Percentiles rank a stretch among this genome's conserved stretches.
Evolutionary conservation across 2,113 vertebrate species (phyloP).

Genomic region (Neotoma lepida): DNA sequence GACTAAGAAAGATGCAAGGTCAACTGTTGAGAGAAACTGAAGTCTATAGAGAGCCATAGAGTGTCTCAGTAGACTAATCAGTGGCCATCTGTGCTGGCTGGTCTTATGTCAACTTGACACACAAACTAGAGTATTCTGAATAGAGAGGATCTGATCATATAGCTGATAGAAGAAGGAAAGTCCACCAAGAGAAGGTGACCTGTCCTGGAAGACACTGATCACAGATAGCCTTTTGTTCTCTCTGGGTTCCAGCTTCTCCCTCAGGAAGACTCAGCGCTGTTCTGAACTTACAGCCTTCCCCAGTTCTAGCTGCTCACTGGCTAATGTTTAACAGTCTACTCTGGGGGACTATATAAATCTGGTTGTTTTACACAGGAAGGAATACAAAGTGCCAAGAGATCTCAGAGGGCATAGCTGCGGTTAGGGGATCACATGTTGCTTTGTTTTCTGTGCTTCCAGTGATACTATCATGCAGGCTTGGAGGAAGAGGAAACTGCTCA

Average conservation of each 20-base stretch:
- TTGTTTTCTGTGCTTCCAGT: background rate
- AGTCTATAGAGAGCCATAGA: background rate
- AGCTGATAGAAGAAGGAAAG: background rate
- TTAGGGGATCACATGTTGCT: background rate
- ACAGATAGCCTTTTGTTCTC: background rate
- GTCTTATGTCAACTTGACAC: background rate
- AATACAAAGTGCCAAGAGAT: background rate
- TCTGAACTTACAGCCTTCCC: background rate
- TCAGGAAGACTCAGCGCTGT: background rate
- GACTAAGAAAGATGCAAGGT: background rate
- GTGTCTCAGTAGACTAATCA: background rate
- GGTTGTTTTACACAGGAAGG: background rate
- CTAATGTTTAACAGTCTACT: background rate
- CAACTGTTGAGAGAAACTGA: background rate
- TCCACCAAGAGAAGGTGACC: background rate
- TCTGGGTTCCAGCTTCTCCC: background rate
- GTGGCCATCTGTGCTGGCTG: background rate
- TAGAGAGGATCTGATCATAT: background rate
- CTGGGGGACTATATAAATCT: background rate
- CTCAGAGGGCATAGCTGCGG: background rate
- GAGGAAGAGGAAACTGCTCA: background rate
- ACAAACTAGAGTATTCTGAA: background rate
- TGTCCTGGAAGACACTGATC: background rate
- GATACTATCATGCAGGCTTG: background rate
- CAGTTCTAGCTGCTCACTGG: background rate